Evolutionary conservation across 2,888 invertebrate species (phyloP).

Genomic region (Mimas tiliae): DNA sequence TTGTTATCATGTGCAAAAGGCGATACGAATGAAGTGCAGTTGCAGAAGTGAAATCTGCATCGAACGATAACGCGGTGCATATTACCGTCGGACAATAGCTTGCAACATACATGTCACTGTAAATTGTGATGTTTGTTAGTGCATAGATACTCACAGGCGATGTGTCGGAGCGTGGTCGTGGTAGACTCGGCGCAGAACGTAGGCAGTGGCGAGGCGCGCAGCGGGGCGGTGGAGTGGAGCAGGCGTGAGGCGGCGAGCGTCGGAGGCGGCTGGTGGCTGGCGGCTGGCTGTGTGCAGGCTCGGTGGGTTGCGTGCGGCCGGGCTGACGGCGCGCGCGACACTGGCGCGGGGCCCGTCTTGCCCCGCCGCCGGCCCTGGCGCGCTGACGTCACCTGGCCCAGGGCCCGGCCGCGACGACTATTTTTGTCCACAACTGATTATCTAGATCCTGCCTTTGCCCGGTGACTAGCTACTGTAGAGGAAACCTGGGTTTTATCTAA

Average conservation of each 20-base stretch:
- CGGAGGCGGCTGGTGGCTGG: constrained; percentile 43
- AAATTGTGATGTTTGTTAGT: constrained; percentile 35
- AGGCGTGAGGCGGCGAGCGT: constrained; percentile 30
- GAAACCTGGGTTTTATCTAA: constrained; percentile 67
- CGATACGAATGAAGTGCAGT: constrained; percentile 33
- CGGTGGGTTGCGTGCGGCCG: constrained; percentile 73
- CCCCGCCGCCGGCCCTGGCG: constrained; percentile 80
- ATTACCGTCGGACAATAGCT: constrained; percentile 66
- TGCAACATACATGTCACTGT: constrained; percentile 44
- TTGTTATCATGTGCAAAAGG: neutral
- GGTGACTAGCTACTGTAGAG: constrained; percentile 45
- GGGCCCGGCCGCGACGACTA: constrained; percentile 81
- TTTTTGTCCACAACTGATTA: constrained; percentile 82
- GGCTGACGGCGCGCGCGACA: constrained; percentile 83
- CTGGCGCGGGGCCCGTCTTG: constrained; percentile 85
- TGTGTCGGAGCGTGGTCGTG: constrained; percentile 30
- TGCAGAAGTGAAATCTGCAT: constrained; percentile 76
- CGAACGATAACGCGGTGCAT: constrained; percentile 63
- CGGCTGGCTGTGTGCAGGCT: constrained; percentile 45
- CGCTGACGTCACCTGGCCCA: constrained; percentile 84
- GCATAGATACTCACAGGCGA: constrained; percentile 54
- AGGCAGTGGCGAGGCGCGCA: constrained; percentile 45
- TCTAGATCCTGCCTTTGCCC: constrained; percentile 81
- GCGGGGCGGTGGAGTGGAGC: constrained; percentile 35
- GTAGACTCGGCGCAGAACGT: constrained; percentile 48